These are phyloP conservation scores for Enteromius viviparus DNA, from an alignment of 2,797 vertebrate species.

Conservation along the genomic window DNA sequence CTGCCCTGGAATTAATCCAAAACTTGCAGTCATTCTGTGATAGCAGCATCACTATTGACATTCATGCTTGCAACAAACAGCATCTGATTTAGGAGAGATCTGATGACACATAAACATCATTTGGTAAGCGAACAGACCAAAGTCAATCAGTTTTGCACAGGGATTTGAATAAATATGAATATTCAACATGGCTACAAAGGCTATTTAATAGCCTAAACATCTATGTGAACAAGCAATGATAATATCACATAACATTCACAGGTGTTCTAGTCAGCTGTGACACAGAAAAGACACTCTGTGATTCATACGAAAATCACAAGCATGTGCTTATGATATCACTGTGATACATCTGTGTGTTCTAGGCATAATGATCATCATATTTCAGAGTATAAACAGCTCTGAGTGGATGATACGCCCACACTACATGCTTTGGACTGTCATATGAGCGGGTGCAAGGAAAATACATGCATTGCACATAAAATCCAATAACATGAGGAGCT, in stretches of 20 bases:
- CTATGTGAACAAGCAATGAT: background rate
- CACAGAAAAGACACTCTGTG: slow-evolving; percentile 8
- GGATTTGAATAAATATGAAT: slow-evolving; percentile 13
- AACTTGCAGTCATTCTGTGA: slow-evolving; percentile 21
- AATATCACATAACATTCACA: slow-evolving; percentile 1
- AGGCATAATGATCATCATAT: slow-evolving; percentile 31
- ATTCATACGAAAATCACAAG: slow-evolving; percentile 23
- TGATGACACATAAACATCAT: slow-evolving; percentile 19
- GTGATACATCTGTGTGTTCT: slow-evolving; percentile 30
- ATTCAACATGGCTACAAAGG: slow-evolving; percentile 2
- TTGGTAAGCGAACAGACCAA: background rate
- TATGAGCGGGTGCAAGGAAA: background rate
- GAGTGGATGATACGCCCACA: slow-evolving; percentile 30
- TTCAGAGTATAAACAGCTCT: slow-evolving; percentile 16
- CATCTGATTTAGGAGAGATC: slow-evolving; percentile 21
- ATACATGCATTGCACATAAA: background rate
- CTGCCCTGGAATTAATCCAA: slow-evolving; percentile 42
- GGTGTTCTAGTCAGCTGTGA: slow-evolving; percentile 9
- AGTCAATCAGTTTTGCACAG: slow-evolving; percentile 7
- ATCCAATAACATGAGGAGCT: background rate
- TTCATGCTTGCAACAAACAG: slow-evolving; percentile 23
- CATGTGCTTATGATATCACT: slow-evolving; percentile 22
- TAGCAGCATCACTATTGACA: slow-evolving; percentile 25
- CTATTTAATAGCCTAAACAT: slow-evolving; percentile 21
- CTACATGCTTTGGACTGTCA: slow-evolving; percentile 12